Percentiles rank a stretch among this genome's conserved stretches.
Conservation (phyloP, 1,140 invertebrate genomes). For the Drosophila orosa region DNA sequence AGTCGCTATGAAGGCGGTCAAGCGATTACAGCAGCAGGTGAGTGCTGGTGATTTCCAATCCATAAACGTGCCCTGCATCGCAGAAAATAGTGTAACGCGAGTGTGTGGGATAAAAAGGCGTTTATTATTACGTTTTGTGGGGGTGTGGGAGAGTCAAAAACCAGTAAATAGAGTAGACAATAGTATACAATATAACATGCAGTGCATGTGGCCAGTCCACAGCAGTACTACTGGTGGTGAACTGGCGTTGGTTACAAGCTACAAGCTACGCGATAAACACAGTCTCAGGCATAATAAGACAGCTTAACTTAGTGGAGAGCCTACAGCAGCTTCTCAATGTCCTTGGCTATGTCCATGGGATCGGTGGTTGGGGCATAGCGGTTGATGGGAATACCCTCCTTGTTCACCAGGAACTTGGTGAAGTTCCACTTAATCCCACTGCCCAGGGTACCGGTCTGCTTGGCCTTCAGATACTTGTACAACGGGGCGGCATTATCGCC, state of each 20-base stretch:
- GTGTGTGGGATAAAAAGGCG: conserved; percentile 28
- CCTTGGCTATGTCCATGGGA: conserved; percentile 88
- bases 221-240: conserved; percentile 13
- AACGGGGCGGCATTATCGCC: conserved; percentile 93
- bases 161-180: conserved; percentile 26
- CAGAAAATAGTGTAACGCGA: not conserved
- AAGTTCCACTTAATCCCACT: conserved; percentile 98
- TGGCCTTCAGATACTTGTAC: conserved; percentile 94
- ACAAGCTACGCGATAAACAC: conserved; percentile 48
- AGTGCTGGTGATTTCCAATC: conserved; percentile 11
- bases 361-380: conserved; percentile 91
- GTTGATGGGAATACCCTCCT: conserved; percentile 92
- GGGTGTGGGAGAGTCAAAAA: conserved; percentile 38
- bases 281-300: conserved; percentile 19
- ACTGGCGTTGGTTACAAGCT: conserved; percentile 32
- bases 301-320: not conserved
- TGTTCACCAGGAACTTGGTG: conserved; percentile 96
- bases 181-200: conserved; percentile 45
- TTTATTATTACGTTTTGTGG: conserved; percentile 41
- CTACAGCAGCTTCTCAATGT: conserved; percentile 89
- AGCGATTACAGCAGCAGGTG: conserved; percentile 8
- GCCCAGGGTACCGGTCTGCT: conserved; percentile 90
- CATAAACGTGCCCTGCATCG: conserved; percentile 21
- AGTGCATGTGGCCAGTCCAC: conserved; percentile 40
- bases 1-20: conserved; percentile 4